phyloP scores from a whole-genome alignment of 2,113 vertebrate species.

The Phoxinus phoxinus region DNA sequence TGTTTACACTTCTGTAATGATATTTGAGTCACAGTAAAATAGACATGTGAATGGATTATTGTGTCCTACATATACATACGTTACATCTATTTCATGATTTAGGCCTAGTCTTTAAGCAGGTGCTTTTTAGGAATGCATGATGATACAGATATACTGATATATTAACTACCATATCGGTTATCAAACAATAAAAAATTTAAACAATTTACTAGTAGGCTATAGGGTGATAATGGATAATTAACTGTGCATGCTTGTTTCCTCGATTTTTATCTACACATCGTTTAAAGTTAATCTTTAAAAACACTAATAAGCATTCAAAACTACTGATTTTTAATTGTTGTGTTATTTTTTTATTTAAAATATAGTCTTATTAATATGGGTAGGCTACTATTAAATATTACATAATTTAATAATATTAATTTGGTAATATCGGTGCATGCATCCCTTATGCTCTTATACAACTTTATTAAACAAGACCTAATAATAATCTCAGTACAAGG shows the following conservation, averaged over 20 bases:
- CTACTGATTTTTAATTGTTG: not conserved
- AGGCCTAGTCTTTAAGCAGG: not conserved
- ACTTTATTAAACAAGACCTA: not conserved
- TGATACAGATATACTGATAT: not conserved
- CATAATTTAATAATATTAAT: not conserved
- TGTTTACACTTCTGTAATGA: conserved; percentile 19
- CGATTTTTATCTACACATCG: not conserved
- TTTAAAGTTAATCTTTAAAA: not conserved
- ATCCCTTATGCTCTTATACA: not conserved
- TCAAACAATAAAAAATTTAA: not conserved
- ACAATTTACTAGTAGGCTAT: not conserved
- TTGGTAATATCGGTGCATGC: not conserved
- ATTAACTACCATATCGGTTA: not conserved
- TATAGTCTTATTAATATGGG: not conserved
- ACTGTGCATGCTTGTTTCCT: not conserved
- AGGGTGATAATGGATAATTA: not conserved
- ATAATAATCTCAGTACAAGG: not conserved
- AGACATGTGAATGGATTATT: not conserved
- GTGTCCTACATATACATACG: not conserved
- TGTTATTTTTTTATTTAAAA: not conserved
- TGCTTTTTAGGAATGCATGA: not conserved
- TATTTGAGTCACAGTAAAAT: not conserved
- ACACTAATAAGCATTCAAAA: not conserved
- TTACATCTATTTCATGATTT: not conserved
- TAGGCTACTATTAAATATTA: not conserved